Evolutionary conservation across 2,797 vertebrate species (phyloP).

Genomic region (Anisognathus igniventris): DNA sequence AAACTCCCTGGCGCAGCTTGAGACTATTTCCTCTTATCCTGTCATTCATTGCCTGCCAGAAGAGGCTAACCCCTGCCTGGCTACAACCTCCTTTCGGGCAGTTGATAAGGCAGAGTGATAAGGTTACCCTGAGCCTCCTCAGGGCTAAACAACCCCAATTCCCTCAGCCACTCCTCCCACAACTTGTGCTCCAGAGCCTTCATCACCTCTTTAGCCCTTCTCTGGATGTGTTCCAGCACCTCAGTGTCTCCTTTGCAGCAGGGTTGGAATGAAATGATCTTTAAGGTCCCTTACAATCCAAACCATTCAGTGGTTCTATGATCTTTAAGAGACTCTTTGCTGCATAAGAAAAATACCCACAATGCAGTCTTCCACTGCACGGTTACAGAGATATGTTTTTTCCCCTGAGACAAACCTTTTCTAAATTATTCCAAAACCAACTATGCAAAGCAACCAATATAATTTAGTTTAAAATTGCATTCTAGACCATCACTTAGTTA

Average conservation of each 20-base stretch:
- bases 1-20: background rate
- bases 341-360: background rate
- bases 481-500: background rate
- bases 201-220: background rate
- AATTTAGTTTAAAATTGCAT: background rate
- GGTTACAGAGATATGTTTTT: background rate
- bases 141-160: background rate
- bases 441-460: background rate
- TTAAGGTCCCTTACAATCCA: background rate
- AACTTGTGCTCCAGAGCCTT: background rate
- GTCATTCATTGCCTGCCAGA: background rate
- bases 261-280: background rate
- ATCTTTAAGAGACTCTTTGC: background rate
- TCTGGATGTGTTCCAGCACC: background rate
- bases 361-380: rapidly evolving
- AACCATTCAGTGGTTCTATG: background rate
- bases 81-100: background rate
- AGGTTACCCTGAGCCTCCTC: background rate
- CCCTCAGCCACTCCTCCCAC: background rate
- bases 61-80: background rate
- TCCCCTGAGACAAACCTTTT: background rate
- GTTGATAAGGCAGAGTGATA: no score
- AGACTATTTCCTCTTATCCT: background rate
- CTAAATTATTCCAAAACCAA: background rate
- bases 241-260: background rate